These are phyloP conservation scores for Hylaeus anthracinus DNA, from an alignment of 1,140 invertebrate genomes.

Conservation along the genomic window DNA sequence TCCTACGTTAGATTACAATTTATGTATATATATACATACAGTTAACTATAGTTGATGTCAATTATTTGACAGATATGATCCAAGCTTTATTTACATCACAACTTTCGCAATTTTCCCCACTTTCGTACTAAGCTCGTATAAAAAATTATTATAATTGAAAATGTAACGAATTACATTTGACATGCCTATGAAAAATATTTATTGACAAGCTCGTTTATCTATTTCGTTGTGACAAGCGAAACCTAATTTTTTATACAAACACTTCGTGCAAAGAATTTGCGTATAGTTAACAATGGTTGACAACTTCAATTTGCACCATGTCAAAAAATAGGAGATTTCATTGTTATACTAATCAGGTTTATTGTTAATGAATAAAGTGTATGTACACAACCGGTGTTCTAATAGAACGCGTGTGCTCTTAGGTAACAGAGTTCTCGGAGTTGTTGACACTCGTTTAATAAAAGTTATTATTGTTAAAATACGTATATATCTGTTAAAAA, in stretches of 20 bases:
- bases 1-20: neutral
- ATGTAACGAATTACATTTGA: neutral
- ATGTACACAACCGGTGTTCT: too few relatives aligned
- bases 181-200: too few relatives aligned
- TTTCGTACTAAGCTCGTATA: too few relatives aligned
- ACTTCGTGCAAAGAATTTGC: neutral
- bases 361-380: too few relatives aligned
- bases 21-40: neutral
- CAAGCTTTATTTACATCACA: neutral
- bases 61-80: neutral
- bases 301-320: conserved; percentile 5
- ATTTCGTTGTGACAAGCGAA: too few relatives aligned
- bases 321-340: neutral
- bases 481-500: conserved; percentile 21
- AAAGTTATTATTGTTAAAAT: neutral
- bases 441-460: neutral
- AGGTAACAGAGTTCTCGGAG: too few relatives aligned
- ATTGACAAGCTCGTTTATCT: too few relatives aligned
- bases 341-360: too few relatives aligned
- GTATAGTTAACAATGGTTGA: neutral
- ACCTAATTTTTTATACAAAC: neutral
- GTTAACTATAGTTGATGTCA: neutral
- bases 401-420: too few relatives aligned
- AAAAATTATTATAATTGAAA: neutral
- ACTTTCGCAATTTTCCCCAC: neutral